These are phyloP conservation scores for Heteractis magnifica DNA, from an alignment of 92 coral and sea anemone genomes.

Conservation along the genomic window DNA sequence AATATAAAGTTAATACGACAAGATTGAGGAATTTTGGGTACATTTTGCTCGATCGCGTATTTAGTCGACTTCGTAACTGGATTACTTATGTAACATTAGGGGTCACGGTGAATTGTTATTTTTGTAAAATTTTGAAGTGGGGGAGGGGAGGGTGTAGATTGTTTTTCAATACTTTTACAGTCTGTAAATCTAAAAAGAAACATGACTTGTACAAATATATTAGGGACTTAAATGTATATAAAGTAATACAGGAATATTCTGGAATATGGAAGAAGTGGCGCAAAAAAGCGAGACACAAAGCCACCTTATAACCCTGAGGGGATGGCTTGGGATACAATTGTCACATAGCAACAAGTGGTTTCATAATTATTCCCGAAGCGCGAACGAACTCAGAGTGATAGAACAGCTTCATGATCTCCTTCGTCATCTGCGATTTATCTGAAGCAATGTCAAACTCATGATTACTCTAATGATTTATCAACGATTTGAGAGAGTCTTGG, in stretches of 20 bases:
- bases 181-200: background rate
- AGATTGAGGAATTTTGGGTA: background rate
- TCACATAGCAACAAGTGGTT: constrained; percentile 51
- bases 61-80: background rate
- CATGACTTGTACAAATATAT: background rate
- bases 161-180: background rate
- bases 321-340: constrained; percentile 3
- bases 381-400: background rate
- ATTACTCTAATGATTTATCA: background rate
- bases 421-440: background rate
- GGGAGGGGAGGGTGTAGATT: background rate
- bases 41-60: background rate
- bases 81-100: background rate
- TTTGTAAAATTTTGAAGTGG: background rate
- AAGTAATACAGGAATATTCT: background rate
- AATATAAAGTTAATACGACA: background rate
- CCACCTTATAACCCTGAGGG: background rate
- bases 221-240: background rate
- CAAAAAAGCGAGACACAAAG: background rate
- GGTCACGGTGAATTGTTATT: background rate
- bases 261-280: background rate
- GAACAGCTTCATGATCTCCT: background rate
- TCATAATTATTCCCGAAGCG: background rate
- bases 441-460: background rate
- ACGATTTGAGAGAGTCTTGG: background rate